phyloP scores from a whole-genome alignment of 2,888 invertebrate genomes.

The Dryobota labecula region DNA sequence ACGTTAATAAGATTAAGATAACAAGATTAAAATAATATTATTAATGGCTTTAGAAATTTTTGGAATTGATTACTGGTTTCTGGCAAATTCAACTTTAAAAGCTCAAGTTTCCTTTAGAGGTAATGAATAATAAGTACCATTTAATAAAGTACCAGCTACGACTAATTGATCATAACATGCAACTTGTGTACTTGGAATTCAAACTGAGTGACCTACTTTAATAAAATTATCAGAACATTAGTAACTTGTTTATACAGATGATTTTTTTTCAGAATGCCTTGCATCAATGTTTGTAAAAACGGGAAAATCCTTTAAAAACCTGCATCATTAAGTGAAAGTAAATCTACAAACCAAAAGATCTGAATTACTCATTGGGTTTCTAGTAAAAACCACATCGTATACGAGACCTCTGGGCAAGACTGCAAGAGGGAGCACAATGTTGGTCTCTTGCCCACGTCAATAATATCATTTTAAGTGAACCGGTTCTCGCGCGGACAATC shows the following conservation, averaged over 20 bases:
- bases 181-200: constrained; percentile 22
- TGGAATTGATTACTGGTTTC: constrained; percentile 11
- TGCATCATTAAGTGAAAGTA: constrained; percentile 62
- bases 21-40: constrained; percentile 26
- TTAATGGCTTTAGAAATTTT: constrained; percentile 39
- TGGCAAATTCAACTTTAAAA: constrained; percentile 10
- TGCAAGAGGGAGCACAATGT: constrained; percentile 55
- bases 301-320: constrained; percentile 41
- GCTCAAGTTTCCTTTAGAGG: not conserved
- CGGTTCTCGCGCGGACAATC: constrained; percentile 80
- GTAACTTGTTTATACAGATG: constrained; percentile 17
- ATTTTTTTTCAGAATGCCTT: constrained; percentile 3
- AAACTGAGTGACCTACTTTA: constrained; percentile 19
- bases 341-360: constrained; percentile 47
- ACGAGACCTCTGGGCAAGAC: constrained; percentile 47
- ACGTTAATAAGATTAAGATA: constrained; percentile 48
- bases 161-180: constrained; percentile 32
- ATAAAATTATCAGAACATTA: constrained; percentile 32
- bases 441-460: constrained; percentile 77
- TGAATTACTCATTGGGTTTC: constrained; percentile 66
- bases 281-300: constrained; percentile 31
- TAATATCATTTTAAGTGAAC: constrained; percentile 86
- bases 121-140: constrained; percentile 21
- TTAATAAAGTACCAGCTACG: constrained; percentile 18
- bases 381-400: constrained; percentile 70